phyloP scores from a whole-genome alignment of 1,140 invertebrate genomes.

The Neotoxoptera formosana region DNA sequence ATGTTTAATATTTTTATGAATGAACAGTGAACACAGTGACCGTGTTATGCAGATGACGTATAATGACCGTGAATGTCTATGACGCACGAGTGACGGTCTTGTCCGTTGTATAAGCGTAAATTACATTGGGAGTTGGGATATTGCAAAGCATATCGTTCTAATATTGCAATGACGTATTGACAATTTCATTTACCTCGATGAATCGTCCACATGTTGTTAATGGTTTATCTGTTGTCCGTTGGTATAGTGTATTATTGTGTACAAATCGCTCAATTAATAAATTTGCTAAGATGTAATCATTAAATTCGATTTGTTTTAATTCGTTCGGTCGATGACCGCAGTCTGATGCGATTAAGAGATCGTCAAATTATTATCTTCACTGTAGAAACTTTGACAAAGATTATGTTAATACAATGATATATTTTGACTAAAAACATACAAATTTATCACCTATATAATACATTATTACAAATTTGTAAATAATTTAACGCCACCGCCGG shows the following conservation, averaged over 20 bases:
- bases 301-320: neutral
- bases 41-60: neutral
- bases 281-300: neutral
- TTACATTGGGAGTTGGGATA: too few species aligned
- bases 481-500: neutral
- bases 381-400: neutral
- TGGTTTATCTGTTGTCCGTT: neutral
- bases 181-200: neutral
- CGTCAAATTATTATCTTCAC: neutral
- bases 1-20: slow-evolving; percentile 36
- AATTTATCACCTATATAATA: neutral
- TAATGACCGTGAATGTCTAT: slow-evolving; percentile 7
- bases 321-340: too few species aligned
- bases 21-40: neutral
- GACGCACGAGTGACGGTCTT: neutral
- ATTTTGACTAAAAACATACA: neutral
- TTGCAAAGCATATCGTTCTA: neutral
- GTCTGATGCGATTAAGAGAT: too few species aligned
- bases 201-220: neutral
- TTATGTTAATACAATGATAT: neutral
- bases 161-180: neutral
- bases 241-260: too few species aligned
- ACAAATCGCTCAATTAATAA: neutral
- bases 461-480: neutral
- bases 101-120: neutral